These are phyloP conservation scores for Andrena marginata DNA, from an alignment of 2,888 invertebrate genomes.

Conservation along the genomic window DNA sequence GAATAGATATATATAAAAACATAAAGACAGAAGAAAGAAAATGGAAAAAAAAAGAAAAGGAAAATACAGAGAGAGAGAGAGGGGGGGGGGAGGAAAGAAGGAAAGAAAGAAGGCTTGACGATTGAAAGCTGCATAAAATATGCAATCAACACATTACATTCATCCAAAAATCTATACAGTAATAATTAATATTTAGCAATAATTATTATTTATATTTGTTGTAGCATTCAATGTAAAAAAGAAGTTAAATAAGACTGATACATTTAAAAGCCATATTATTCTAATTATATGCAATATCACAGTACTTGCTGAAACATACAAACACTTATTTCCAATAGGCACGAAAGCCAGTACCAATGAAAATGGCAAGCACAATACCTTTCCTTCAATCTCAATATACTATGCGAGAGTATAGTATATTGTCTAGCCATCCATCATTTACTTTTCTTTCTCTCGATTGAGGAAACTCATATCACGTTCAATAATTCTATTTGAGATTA, in stretches of 20 bases:
- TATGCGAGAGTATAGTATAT: conserved; percentile 56
- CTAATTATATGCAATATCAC: conserved; percentile 85
- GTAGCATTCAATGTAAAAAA: conserved; percentile 79
- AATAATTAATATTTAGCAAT: conserved; percentile 72
- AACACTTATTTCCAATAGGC: conserved; percentile 78
- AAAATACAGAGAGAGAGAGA: background rate
- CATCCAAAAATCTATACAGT: conserved; percentile 77
- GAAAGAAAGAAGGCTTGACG: conserved; percentile 56
- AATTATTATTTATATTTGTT: conserved; percentile 75
- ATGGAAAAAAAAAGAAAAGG: too few relatives aligned
- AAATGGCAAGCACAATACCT: conserved; percentile 81
- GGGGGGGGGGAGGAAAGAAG: background rate
- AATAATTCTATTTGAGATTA: conserved; percentile 30
- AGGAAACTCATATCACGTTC: conserved; percentile 38
- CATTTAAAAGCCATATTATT: conserved; percentile 82
- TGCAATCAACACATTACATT: conserved; percentile 81
- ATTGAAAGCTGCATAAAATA: conserved; percentile 73
- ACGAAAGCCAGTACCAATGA: conserved; percentile 77
- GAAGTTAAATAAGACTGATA: conserved; percentile 80
- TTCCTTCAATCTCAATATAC: conserved; percentile 36
- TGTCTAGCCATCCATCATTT: conserved; percentile 66
- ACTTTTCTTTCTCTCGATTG: conserved; percentile 35
- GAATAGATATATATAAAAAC: conserved; percentile 45
- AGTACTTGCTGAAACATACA: conserved; percentile 84
- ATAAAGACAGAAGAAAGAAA: conserved; percentile 6